Evolutionary conservation across 2,888 invertebrate genomes (phyloP).

Genomic region (Leptinotarsa haldemani): DNA sequence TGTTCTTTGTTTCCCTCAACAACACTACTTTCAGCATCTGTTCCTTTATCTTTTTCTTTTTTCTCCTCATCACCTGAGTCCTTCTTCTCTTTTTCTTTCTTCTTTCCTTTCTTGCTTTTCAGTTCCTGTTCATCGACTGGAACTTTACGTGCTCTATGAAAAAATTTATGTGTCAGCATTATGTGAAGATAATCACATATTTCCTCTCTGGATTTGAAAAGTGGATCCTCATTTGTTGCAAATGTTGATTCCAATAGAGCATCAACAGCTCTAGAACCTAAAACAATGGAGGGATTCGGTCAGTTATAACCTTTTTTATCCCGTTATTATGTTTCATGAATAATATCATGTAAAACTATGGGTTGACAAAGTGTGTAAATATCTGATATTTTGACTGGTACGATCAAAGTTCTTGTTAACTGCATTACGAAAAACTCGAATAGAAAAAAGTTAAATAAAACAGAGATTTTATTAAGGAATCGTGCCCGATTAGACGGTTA

Average conservation of each 20-base stretch:
- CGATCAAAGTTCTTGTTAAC: too few species aligned
- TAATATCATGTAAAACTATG: too few species aligned
- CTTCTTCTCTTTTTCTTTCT: slow-evolving; percentile 71
- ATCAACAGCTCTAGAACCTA: slow-evolving; percentile 90
- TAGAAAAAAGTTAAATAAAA: too few species aligned
- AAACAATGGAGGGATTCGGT: too few species aligned
- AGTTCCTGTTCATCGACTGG: slow-evolving; percentile 79
- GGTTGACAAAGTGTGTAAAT: too few species aligned
- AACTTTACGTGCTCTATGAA: slow-evolving; percentile 93
- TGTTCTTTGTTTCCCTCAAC: slow-evolving; percentile 68
- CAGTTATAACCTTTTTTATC: too few species aligned
- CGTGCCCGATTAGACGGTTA: too few species aligned
- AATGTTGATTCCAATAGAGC: slow-evolving; percentile 92
- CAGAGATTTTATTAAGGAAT: too few species aligned
- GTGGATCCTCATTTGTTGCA: slow-evolving; percentile 78
- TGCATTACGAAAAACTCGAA: too few species aligned
- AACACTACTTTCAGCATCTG: slow-evolving; percentile 69
- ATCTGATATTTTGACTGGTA: too few species aligned
- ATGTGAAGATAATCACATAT: slow-evolving; percentile 83
- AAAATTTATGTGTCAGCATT: slow-evolving; percentile 93
- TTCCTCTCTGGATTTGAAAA: slow-evolving; percentile 85
- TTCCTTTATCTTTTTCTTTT: slow-evolving; percentile 65
- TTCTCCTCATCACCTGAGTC: slow-evolving; percentile 66
- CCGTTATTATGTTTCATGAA: too few species aligned
- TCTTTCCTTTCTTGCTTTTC: slow-evolving; percentile 67